Evolutionary conservation across 2,797 vertebrate species (phyloP), one percentile per base, ranked within the genome.

Genomic region (Eurystomus glaucurus): DNA sequence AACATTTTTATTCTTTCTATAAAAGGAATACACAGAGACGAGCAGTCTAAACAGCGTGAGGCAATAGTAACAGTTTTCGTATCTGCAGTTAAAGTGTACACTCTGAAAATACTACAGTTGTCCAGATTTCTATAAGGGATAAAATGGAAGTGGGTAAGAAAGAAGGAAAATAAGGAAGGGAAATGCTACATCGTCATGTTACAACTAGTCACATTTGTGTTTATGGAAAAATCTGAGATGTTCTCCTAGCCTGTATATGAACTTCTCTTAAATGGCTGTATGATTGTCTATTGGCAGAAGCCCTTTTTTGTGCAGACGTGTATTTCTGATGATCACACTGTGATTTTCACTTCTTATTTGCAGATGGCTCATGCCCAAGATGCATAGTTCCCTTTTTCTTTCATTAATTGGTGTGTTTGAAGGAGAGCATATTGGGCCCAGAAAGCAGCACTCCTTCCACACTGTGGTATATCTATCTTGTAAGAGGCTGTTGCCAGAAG

Each of bases 21-120:
- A 89, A 97, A 97, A 97, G 90, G 93, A 89, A 91, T 96, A 95
- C 77, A 91, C 94, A 93, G 85, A 92, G 92, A 65, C 60, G n/a
- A 94, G 84, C 81, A 78, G 86, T 95, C 55, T 91, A 92, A 97
- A 93, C 83, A 80, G 55, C 87, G 68, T 64, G 55, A 92, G 80
- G 88, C 83, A 68, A 43, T 64, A 70, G 90, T 89, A 95, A 87
- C 66, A 57, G 55, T 78, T 94, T 94, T 95, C 22, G 0, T 87
- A 64, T 89, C 74, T 94, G 77, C 75, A 82, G 45, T 93, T 96
- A 79, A 93, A 93, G 70, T 29, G 66, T 86, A n/a, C 28, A 2
- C 45, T 93, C 60, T 60, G 85, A 41, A 93, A 93, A 84, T 55
- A 43, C 55, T 89, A 22, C 81, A 50, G 68, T 80, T 80, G 37